Base-by-base conservation (phyloP, 2,888 invertebrate species). In the Aleiodes leptofemur region DNA sequence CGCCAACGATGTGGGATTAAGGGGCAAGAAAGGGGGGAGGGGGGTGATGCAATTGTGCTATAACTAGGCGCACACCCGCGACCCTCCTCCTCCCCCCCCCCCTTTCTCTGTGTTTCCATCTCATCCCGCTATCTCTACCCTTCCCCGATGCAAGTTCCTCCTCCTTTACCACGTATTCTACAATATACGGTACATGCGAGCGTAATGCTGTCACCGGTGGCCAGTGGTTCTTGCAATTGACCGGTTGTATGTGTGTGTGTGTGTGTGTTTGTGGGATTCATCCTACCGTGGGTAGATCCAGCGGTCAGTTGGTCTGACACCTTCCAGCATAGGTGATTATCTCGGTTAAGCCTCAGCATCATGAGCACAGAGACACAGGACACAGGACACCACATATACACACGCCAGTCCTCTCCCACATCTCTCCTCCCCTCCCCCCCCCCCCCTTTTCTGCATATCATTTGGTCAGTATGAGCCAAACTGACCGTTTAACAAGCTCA, bases 291-390 rank as follows among this genome's bases (percentile, higher is more conserved):
- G 48, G 64, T 64, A 43, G 48, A 64, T 48, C 64, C 64, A 23
- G 64, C 16, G 64, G 64, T 64, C 64, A 64, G 64, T 64, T 48
- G 48, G 43, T 64, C 64, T 64, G 64, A 64, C 64, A 64, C 64
- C 14, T 43, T 64, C 43, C 23, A 64, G 64, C 9, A 64, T 48
- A 16, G 64, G 16, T 64, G 64, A 64, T 64, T 48, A 43, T 48
- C 64, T 64, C 43, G 48, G 64, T 48, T 38, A 64, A 64, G 64
- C 64, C 23, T 9, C 61, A 23, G 29, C 57, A 61, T 61, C 61
- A 61, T 61, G 48, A 43, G 64, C 48, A 64, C 43, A 34, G 23
- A 23, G 23, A 23, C 1, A 23, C 23, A 23, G 1, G 2, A 23
- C 23, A 23, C 23, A 23, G 23, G 23, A 23, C 2, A 23, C 23